Evolutionary conservation across 37 sponge, comb jelly and placozoan species (phyloP), one percentile per base, ranked within the genome.

Genomic region (Trichoplax adhaerens): DNA sequence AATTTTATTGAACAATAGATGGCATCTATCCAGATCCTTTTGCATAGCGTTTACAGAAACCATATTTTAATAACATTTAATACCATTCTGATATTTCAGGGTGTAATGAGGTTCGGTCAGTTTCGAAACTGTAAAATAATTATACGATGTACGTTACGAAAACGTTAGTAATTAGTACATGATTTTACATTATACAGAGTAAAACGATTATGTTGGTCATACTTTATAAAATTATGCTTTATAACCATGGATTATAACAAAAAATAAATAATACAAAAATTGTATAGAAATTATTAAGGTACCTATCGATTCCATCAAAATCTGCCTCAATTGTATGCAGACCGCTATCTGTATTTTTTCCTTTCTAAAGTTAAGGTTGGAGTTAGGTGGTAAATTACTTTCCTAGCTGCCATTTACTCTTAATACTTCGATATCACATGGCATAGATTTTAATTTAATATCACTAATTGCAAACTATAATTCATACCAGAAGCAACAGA

Each of bases 261-360:
- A 56, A 70, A 0, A 70, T 5, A 70, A 60, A 46, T 70, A 5
- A 29, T 29, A 56, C 59, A 46, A 70, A 6, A 29, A 48, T 10
- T 72, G 47, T 53, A 29, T 60, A 68, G 3, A 72, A 48, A 71
- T 46, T 53, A 1, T 46, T 1, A 3, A 61, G 83, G 62, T 71
- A 90, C 91, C 75, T 60, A 54, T 73, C 77, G 69, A 94, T 94
- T 49, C 90, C 95, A 12, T 83, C 71, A 76, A 94, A 94, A 7
- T 51, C 65, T 29, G 91, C 95, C 59, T 89, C 89, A n/a, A 70
- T 51, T 49, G 80, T 76, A 52, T 56, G 73, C 48, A 50, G 58
- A 1, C 90, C 83, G 77, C 95, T 94, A 81, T 94, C 95, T 48
- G 90, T 94, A 70, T 94, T 94, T 66, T 54, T 53, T 2, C 95